Base-by-base conservation (phyloP, 2,888 invertebrate genomes). In the Listrodromus nycthemerus region DNA sequence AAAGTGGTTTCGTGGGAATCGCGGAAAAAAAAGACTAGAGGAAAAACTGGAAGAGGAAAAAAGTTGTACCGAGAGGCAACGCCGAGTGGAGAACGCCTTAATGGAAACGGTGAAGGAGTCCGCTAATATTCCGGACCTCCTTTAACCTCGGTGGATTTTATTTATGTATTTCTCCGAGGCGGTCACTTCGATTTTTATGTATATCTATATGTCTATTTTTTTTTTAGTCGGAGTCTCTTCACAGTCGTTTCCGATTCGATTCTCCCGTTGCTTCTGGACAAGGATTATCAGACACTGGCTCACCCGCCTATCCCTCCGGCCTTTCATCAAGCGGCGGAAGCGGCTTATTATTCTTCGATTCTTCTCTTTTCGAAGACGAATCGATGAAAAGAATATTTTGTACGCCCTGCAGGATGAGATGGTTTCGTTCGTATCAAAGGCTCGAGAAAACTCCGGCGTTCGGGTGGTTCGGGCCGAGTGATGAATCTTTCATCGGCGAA, bases 51-150 rank as follows among this genome's bases (percentile, higher is more conserved):
- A 61, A 55, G 30, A 37, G 52, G 41, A 75, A 65, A 24, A 24
- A 76, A 74, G 33, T n/a, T 8, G 33, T 16, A 48, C 45, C 19
- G 67, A 78, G 50, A 24, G 37, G 61, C 41, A 16, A 13, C 24
- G 24, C 19, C 21, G 58, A 61, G 52, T n/a, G 50, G 10, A 50
- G 70, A 52, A 65, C 27, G 33, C 50, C 55, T 71, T 41, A 66
- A 66, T 75, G 75, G 65, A 65, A 76, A 67, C 67, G 55, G 41
- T 52, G 61, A 71, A 41, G 33, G 16, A 21, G 55, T 66, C 19
- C 37, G 65, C 65, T 71, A 30, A 78, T 70, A 71, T 37, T 61
- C 67, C 41, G n/a, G 48, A 10, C 10, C 5, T 71, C 45, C 24
- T 52, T 55, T 30, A n/a, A 24, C 21, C 21, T 48, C 24, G 33